Conservation (phyloP, 2,888 invertebrate genomes). For the Chorisops tibialis region DNA sequence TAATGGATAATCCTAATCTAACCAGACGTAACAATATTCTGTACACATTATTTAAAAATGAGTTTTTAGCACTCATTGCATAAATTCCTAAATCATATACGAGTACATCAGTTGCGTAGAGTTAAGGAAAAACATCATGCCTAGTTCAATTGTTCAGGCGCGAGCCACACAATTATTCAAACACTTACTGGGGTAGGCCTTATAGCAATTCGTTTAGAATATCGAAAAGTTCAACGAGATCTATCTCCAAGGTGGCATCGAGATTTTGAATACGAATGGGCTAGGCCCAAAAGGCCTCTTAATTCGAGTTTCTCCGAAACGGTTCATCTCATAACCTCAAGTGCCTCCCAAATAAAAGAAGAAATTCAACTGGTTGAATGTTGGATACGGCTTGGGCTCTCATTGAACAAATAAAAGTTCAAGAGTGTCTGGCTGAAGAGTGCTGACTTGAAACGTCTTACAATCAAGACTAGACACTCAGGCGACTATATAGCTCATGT, state of each 20-base stretch:
- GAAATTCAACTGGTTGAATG: slow-evolving; percentile 13
- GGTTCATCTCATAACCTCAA: slow-evolving; percentile 20
- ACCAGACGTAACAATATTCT: no score
- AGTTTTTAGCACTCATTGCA: no score
- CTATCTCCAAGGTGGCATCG: slow-evolving; percentile 22
- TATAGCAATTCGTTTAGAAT: slow-evolving; percentile 12
- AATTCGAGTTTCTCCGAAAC: slow-evolving; percentile 25
- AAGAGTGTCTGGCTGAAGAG: slow-evolving; percentile 19
- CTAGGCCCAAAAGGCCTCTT: slow-evolving; percentile 5
- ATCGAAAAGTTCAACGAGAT: slow-evolving; percentile 7
- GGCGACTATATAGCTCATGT: slow-evolving; percentile 6
- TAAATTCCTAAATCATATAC: slow-evolving; percentile 20
- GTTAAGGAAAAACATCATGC: neutral
- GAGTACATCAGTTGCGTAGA: slow-evolving; percentile 9
- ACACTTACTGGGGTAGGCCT: slow-evolving; percentile 25
- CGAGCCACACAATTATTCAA: slow-evolving; percentile 22
- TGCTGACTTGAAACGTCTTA: slow-evolving; percentile 14
- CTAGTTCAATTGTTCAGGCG: slow-evolving; percentile 12
- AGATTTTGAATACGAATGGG: slow-evolving; percentile 7
- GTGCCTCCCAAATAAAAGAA: slow-evolving; percentile 16
- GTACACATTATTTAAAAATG: no score
- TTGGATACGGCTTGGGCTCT: neutral
- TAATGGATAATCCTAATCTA: no score
- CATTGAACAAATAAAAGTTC: slow-evolving; percentile 19
- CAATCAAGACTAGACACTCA: slow-evolving; percentile 19